Base-by-base conservation (phyloP, 2,888 invertebrate species). In the Drosophila tripunctata region DNA sequence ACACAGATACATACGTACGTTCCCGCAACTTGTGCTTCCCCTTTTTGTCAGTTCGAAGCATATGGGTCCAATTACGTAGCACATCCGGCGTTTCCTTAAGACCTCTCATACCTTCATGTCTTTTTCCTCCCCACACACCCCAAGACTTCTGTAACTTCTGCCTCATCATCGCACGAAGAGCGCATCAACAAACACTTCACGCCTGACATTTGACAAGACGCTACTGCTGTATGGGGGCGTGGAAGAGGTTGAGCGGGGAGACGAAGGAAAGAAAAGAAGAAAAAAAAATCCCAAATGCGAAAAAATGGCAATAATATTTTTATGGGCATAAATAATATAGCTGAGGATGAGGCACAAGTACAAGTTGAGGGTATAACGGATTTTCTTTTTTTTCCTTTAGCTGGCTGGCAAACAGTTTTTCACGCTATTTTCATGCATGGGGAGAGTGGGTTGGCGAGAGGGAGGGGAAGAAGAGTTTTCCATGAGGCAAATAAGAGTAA, bases 231-330 rank as follows among this genome's bases (percentile, higher is more conserved):
- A 44, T n/a, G 12, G 27, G 33, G 43, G 44, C 3, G 19, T 19
- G 17, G 12, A 10, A 15, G 17, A 17, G 21, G 21, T 51, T 35
- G 36, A 14, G 40, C n/a, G 38, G 14, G 21, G 43, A n/a, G n/a
- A n/a, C n/a, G n/a, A n/a, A n/a, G n/a, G n/a, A n/a, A n/a, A n/a
- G n/a, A n/a, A n/a, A n/a, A n/a, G n/a, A n/a, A n/a, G n/a, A n/a
- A 67, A 66, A 79, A 82, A 86, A 27, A 27, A 27, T 27, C 72
- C 87, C 83, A 71, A 82, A 83, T 78, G 78, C 84, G 77, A 86
- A 86, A 82, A 83, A 86, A 83, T 84, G 81, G 83, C 83, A 83
- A 86, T 86, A 83, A 83, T 83, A 83, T 84, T 83, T 83, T 83
- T 83, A 83, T 83, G 83, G 79, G 68, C 79, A 86, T 83, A 80